Base-by-base conservation (phyloP, 2,888 invertebrate species). In the Antheraea yamamai region DNA sequence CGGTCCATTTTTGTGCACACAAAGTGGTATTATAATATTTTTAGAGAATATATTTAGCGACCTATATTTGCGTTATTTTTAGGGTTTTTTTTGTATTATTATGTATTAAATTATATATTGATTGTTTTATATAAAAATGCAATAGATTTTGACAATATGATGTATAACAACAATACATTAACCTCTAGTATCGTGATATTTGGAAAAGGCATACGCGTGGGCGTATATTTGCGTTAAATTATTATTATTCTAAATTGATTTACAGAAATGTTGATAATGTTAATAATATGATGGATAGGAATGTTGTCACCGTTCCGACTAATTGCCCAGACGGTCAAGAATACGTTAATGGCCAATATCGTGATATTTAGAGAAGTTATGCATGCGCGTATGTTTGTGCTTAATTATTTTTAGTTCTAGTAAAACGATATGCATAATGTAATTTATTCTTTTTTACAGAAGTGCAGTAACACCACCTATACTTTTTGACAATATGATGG, bases 311-410 rank as follows among this genome's bases (percentile, higher is more conserved):
- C 18, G 83, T 81, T n/a, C 86, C 86, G 6, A 61, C 79, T 4
- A 87, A 86, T 76, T 87, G 87, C 73, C 82, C 80, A 0, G 16
- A 66, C n/a, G 85, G 83, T 7, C 83, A 87, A 75, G 74, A 81
- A 76, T 83, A 74, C 73, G 76, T 84, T 10, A 84, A 85, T 71
- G 84, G 84, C 12, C 70, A 75, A 73, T 85, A 84, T 73, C 79
- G 80, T 6, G 81, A 82, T 26, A 73, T 80, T 18, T 81, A 80
- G 80, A 68, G 81, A 80, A 20, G 55, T 20, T 55, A 55, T 55
- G 55, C 20, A 1, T 8, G 47, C 12, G 47, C 47, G 12, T 20
- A 55, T 55, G 18, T 55, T 18, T 55, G 52, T 16, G 18, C 18
- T 55, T 20, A 20, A 55, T 20, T 55, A 55, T 52, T 18, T n/a